Base-by-base conservation (phyloP, 2,797 vertebrate genomes). In the Neomorphus geoffroyi region DNA sequence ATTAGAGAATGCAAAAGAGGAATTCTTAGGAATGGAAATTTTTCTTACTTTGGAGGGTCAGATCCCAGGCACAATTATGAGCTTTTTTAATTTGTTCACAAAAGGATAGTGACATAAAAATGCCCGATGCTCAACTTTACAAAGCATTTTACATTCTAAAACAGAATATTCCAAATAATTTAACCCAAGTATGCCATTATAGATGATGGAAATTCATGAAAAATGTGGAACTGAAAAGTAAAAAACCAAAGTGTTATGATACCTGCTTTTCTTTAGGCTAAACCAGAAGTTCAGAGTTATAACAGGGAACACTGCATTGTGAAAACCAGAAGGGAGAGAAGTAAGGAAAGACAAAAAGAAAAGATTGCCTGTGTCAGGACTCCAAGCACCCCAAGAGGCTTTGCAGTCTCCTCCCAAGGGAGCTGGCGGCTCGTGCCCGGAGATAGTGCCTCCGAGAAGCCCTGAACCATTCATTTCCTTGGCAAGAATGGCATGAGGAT, bases 401-500 rank as follows among this genome's bases (percentile, higher is more conserved):
- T 51, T 56, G 7, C 21, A 43, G 15, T 32, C 16, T 71, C 27
- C 22, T 54, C 11, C 35, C 0, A 24, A 37, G 18, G 14, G 30
- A 5, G 5, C 12, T 18, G 10, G 8, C 27, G 50, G 32, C 8
- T 11, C 2, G 0, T 46, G 35, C 8, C n/a, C 57, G 21, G 33
- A 58, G 43, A 16, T 18, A 53, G 10, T 80, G 21, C 11, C 45
- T 50, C 43, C 15, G 7, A 46, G 37, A 4, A 64, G 6, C 53
- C 37, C 46, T 50, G 24, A 16, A 35, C 23, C 12, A n/a, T 17
- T 19, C 12, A n/a, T 17, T 19, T 53, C 54, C 50, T 4, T 24
- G 33, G 13, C 64, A 60, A 18, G 12, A 33, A 7, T 7, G 4
- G 11, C 10, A 6, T 8, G 30, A n/a, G 23, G 39, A 19, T 11